phyloP scores from a whole-genome alignment of 2,888 invertebrate genomes.

The Lymantria monacha region DNA sequence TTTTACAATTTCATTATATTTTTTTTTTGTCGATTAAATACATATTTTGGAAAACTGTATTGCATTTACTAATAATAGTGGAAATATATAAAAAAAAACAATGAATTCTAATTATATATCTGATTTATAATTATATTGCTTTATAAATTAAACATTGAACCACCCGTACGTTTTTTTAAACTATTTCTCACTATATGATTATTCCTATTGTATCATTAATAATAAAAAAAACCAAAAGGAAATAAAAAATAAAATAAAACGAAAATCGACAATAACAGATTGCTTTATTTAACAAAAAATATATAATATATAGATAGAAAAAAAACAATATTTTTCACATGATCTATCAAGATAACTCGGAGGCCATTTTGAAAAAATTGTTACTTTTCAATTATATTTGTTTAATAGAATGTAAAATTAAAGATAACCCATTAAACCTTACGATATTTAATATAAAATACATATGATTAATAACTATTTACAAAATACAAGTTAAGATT shows the following conservation, averaged over 20 bases:
- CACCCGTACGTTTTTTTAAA: slow-evolving; percentile 67
- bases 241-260: slow-evolving; percentile 68
- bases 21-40: slow-evolving; percentile 29
- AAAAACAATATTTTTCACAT: slow-evolving; percentile 73
- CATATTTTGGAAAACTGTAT: slow-evolving; percentile 36
- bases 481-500: slow-evolving; percentile 80
- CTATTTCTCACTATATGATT: slow-evolving; percentile 71
- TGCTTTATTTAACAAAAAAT: slow-evolving; percentile 83
- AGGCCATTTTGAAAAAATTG: slow-evolving; percentile 67
- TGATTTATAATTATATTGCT: slow-evolving; percentile 35
- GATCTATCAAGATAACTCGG: slow-evolving; percentile 49
- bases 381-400: slow-evolving; percentile 49
- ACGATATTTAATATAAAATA: slow-evolving; percentile 80
- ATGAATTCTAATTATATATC: slow-evolving; percentile 39
- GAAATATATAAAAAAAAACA: slow-evolving; percentile 33
- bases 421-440: slow-evolving; percentile 81
- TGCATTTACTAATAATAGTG: slow-evolving; percentile 39
- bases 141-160: slow-evolving; percentile 53
- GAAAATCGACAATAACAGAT: slow-evolving; percentile 80
- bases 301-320: slow-evolving; percentile 77
- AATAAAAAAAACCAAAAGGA: slow-evolving; percentile 28
- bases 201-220: slow-evolving; percentile 35
- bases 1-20: slow-evolving; percentile 23
- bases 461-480: slow-evolving; percentile 81
- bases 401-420: slow-evolving; percentile 78